phyloP scores from a whole-genome alignment of 1,140 invertebrate species.

The Drosophila grimshawi region DNA sequence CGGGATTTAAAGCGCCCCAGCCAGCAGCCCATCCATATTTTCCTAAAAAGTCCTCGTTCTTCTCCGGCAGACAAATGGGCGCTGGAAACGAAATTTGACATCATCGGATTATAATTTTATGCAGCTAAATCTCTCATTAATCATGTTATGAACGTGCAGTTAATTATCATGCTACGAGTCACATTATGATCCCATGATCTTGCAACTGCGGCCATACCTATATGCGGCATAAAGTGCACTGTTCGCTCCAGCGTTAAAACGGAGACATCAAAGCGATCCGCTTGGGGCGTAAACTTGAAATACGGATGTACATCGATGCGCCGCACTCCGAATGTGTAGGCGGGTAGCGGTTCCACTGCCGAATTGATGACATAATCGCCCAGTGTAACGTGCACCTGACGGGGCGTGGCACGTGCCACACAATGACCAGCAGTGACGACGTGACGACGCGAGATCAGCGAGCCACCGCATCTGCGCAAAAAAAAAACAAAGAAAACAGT shows the following conservation, averaged over 20 bases:
- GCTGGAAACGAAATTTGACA: slow-evolving; percentile 85
- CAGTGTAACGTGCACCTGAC: slow-evolving; percentile 95
- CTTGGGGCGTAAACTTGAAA: slow-evolving; percentile 97
- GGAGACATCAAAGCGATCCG: slow-evolving; percentile 95
- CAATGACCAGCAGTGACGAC: slow-evolving; percentile 98
- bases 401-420: slow-evolving; percentile 94
- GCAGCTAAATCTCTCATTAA: too few relatives aligned
- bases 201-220: slow-evolving; percentile 85
- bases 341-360: slow-evolving; percentile 94
- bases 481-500: background rate
- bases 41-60: slow-evolving; percentile 94
- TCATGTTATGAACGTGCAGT: too few relatives aligned
- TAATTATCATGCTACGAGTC: too few relatives aligned
- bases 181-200: background rate
- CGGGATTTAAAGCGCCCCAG: slow-evolving; percentile 95
- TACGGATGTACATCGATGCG: slow-evolving; percentile 96
- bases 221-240: slow-evolving; percentile 95
- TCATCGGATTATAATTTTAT: too few relatives aligned
- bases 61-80: slow-evolving; percentile 96
- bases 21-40: slow-evolving; percentile 96
- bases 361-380: slow-evolving; percentile 98
- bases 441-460: slow-evolving; percentile 95
- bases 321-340: slow-evolving; percentile 95
- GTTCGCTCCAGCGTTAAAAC: slow-evolving; percentile 94
- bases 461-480: slow-evolving; percentile 95